Evolutionary conservation across 2,888 invertebrate genomes (phyloP).

Genomic region (Bruchidius siliquastri): DNA sequence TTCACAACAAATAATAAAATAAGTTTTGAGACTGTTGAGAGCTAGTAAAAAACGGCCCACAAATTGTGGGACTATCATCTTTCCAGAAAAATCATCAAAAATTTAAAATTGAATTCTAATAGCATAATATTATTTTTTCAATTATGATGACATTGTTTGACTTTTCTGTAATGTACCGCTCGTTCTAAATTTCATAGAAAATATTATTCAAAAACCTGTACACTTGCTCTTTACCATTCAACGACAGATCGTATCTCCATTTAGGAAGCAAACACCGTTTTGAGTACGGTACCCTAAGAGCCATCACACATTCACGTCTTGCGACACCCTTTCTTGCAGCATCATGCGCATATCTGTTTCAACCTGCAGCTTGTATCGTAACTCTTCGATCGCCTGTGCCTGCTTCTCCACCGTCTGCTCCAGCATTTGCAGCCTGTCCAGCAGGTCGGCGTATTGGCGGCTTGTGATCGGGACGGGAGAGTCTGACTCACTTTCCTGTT

Average conservation of each 20-base stretch:
- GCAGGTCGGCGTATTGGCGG: constrained; percentile 38
- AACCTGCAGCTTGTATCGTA: constrained; percentile 56
- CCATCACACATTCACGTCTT: constrained; percentile 65
- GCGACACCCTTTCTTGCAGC: constrained; percentile 66
- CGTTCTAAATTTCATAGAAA: no score
- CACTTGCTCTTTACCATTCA: background rate
- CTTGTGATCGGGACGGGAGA: background rate
- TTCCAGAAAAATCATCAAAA: no score
- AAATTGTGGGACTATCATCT: no score
- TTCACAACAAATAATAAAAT: no score
- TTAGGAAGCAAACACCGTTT: background rate
- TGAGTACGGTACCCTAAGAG: background rate
- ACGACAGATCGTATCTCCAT: background rate
- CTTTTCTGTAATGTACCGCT: no score
- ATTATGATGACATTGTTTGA: no score
- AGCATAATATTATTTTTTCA: no score
- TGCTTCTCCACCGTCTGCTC: constrained; percentile 58
- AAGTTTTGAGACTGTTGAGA: no score
- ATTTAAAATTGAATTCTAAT: no score
- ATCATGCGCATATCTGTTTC: constrained; percentile 62
- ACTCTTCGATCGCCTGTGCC: constrained; percentile 60
- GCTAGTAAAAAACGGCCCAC: no score
- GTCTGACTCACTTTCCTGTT: background rate
- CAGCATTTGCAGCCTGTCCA: constrained; percentile 52
- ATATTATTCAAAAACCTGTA: background rate